Evolutionary conservation across 2,113 vertebrate species (phyloP).

Genomic region (Antechinus flavipes): DNA sequence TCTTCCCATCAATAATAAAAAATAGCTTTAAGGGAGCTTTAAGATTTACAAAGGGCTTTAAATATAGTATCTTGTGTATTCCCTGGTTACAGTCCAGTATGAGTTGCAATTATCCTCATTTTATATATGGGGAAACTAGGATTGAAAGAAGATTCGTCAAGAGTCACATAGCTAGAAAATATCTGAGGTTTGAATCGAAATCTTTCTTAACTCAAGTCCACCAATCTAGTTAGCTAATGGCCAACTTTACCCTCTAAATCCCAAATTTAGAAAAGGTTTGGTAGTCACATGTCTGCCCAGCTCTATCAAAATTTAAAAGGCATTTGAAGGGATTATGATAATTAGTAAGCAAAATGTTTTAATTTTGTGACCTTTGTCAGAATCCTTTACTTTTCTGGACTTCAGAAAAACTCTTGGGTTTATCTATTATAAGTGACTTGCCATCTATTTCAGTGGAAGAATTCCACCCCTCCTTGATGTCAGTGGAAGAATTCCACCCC

Average conservation of each 20-base stretch:
- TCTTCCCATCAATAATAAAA: not conserved
- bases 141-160: not conserved
- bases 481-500: not conserved
- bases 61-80: not conserved
- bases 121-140: not conserved
- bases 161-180: not conserved
- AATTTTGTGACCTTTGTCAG: not conserved
- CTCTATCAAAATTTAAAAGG: not conserved
- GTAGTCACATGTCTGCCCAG: not conserved
- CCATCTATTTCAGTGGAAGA: not conserved
- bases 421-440: not conserved
- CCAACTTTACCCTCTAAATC: not conserved
- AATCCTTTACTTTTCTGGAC: not conserved
- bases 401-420: not conserved
- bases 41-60: not conserved
- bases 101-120: not conserved
- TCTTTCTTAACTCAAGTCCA: not conserved
- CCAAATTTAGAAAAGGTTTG: not conserved
- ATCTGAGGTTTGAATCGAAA: not conserved
- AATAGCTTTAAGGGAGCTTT: not conserved
- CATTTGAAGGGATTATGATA: not conserved
- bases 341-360: not conserved
- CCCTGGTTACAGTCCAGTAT: not conserved
- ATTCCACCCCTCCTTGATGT: not conserved
- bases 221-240: not conserved